Conservation (phyloP, 2,113 vertebrate genomes). For the Cynocephalus volans region DNA sequence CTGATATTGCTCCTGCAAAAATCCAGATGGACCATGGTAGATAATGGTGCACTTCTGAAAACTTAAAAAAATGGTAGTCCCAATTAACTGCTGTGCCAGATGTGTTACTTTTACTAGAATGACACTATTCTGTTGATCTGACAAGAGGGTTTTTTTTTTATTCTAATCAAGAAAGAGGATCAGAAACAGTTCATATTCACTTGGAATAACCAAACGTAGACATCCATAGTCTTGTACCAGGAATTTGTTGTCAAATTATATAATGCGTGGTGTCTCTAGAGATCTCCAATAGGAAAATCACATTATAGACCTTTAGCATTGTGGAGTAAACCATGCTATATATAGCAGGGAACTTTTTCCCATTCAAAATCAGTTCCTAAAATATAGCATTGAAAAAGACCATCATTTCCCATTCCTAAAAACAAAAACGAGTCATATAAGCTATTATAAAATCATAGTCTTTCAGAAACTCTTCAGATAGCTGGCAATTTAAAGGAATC, state of each 20-base stretch:
- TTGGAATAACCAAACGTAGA: not conserved
- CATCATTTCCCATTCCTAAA: not conserved
- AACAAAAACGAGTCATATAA: not conserved
- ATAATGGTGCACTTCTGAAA: not conserved
- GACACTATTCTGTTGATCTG: not conserved
- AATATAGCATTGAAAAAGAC: not conserved
- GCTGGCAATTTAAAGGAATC: not conserved
- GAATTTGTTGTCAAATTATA: conserved; percentile 8
- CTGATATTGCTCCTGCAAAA: not conserved
- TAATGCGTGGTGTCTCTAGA: not conserved
- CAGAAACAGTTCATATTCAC: not conserved
- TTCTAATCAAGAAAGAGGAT: not conserved
- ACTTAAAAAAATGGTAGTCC: not conserved
- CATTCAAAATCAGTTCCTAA: conserved; percentile 39
- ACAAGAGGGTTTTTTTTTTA: not conserved
- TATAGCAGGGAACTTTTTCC: not conserved
- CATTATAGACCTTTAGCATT: not conserved
- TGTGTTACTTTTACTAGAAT: conserved; percentile 6
- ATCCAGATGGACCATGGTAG: not conserved
- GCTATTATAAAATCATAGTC: conserved; percentile 5
- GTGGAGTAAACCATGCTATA: not conserved
- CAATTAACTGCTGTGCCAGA: not conserved
- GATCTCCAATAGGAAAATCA: not conserved
- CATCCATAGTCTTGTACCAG: not conserved
- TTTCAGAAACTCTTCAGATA: conserved; percentile 46